Base-by-base conservation (phyloP, 2,888 invertebrate genomes). In the Marronus borbonicus region DNA sequence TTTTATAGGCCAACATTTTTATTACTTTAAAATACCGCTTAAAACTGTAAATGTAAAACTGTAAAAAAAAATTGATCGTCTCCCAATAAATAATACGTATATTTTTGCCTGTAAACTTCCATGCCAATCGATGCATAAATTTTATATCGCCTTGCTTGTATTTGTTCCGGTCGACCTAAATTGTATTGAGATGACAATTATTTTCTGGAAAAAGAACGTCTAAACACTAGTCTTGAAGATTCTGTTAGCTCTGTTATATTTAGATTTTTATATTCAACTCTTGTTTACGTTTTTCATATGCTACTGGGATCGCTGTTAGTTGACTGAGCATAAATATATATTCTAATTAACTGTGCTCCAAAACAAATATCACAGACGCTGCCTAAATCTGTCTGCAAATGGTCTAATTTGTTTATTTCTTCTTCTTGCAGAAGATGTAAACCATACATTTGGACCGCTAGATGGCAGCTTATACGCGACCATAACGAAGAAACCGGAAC, bases 381-480 rank as follows among this genome's bases (percentile, higher is more conserved):
- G 20, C n/a, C n/a, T 58, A 20, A 28, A 28, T 62, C 62, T 58
- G 20, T 20, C 62, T 62, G 24, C n/a, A n/a, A 62, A 44, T n/a
- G 44, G 62, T 20, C 31, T 44, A 39, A 62, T 64, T 49, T 75
- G 49, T 64, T 75, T 75, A 64, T 64, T 60, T 62, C 24, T 24
- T n/a, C 39, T 58, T 39, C 20, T 72, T 66, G 44, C 89, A 91
- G 91, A 90, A 89, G 93, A 91, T 90, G 93, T 90, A 85, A 92
- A 90, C 89, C 95, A 95, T 89, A 95, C 95, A 65, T 94, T 94
- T 88, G 96, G 96, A 58, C 96, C 96, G 64, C 90, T 96, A 84
- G 96, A 97, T 93, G 97, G 97, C 84, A 96, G 96, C 85, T 93
- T 97, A 85, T 97, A 97, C 92, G 96, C 97, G 82, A 93, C 93